Base-by-base conservation (phyloP, 1,140 invertebrate genomes). In the Argopecten irradians region DNA sequence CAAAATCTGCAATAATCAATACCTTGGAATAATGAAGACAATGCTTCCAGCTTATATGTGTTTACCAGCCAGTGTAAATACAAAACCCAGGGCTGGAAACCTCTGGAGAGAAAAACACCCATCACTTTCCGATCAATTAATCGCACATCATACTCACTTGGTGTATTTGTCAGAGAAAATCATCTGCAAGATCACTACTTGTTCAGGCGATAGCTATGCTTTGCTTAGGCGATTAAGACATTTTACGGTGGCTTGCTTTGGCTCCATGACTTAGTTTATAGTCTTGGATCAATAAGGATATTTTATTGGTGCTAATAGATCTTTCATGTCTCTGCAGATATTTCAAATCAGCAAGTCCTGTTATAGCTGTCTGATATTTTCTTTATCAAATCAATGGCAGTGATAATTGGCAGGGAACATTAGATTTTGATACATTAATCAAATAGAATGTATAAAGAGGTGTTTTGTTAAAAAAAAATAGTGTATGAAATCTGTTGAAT, bases 21-120 rank as follows among this genome's bases (percentile, higher is more conserved):
- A 71, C 28, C 55, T 71, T 71, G 55, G n/a, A 71, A 71, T 71
- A 71, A n/a, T n/a, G 55, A 71, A 71, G n/a, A 71, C 55, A 71
- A 71, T 71, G n/a, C 55, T 28, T 1, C 5, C n/a, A 28, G 55
- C 55, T n/a, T 71, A 71, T 71, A 71, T n/a, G 55, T 71, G 55
- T 71, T 71, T 71, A 71, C 55, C n/a, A 11, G 55, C 22, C n/a
- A 71, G 22, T 71, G 55, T 71, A 71, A 71, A n/a, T 71, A 71
- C 55, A n/a, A 28, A 28, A 8, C 55, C 55, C 22, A 71, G 22
- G 55, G 19, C 8, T 71, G 16, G 22, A 5, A 28, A 16, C n/a
- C 55, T 28, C 2, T 3, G 55, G 22, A 28, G 55, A 71, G n/a
- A 0, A 71, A n/a, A 71, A 71, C 55, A 71, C 55, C 55, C 55